These are phyloP conservation scores for Enchytraeus crypticus DNA, from an alignment of 2,888 invertebrate species.

Conservation along the genomic window DNA sequence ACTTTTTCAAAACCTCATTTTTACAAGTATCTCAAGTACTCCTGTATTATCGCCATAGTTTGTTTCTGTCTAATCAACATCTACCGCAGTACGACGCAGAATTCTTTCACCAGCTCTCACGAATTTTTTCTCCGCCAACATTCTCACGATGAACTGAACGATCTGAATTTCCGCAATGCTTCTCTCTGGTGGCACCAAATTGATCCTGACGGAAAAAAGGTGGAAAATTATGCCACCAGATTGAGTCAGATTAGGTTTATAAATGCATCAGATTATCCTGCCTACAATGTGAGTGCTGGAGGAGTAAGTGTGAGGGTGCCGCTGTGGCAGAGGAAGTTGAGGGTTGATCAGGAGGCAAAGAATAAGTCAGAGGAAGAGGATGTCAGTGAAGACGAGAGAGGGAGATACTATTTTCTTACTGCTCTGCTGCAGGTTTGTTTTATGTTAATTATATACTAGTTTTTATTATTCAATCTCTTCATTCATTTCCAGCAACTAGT, in stretches of 20 bases:
- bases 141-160: background rate
- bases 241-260: background rate
- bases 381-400: background rate
- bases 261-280: background rate
- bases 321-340: slow-evolving; percentile 8
- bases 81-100: background rate
- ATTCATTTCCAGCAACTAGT: too few species aligned
- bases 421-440: too few species aligned
- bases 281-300: background rate
- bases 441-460: too few species aligned
- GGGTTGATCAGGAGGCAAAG: background rate
- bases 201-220: too few species aligned
- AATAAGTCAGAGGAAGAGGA: background rate
- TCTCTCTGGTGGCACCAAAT: too few species aligned
- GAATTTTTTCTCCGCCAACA: background rate
- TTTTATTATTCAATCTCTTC: too few species aligned
- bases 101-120: background rate
- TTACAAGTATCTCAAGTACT: too few species aligned
- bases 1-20: too few species aligned
- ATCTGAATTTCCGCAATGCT: background rate
- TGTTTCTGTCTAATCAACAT: slow-evolving; percentile 1
- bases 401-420: background rate
- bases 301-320: slow-evolving; percentile 1
- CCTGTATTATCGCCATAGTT: too few species aligned
- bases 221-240: background rate